Evolutionary conservation across 2,113 vertebrate genomes (phyloP).

Genomic region (Pluvianellus socialis): DNA sequence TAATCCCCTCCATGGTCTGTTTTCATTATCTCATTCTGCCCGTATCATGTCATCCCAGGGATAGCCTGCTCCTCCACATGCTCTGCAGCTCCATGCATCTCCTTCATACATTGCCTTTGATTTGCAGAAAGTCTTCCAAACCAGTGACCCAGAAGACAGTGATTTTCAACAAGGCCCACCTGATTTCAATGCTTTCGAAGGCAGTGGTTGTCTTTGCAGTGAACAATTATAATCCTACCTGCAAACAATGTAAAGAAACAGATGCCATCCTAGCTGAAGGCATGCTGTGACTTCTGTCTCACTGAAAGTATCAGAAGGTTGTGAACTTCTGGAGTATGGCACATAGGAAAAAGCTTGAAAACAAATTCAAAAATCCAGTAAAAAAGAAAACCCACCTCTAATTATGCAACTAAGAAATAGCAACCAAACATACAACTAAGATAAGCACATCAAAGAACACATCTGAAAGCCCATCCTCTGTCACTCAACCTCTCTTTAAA

Average conservation of each 20-base stretch:
- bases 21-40: not conserved
- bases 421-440: not conserved
- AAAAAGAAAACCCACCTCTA: not conserved
- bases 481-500: not conserved
- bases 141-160: not conserved
- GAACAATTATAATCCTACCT: not conserved
- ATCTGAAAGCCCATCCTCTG: not conserved
- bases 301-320: not conserved
- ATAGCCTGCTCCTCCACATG: not conserved
- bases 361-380: not conserved
- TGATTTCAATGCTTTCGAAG: not conserved
- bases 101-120: not conserved
- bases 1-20: not conserved
- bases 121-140: not conserved
- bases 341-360: not conserved
- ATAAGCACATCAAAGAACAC: too few relatives aligned
- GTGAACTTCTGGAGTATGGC: not conserved
- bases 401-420: not conserved
- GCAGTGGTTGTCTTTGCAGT: not conserved
- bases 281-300: not conserved
- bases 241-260: not conserved
- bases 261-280: not conserved
- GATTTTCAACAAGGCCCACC: not conserved
- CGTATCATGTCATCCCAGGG: not conserved
- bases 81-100: not conserved